Conservation (phyloP, 2,888 invertebrate genomes). For the Melieria omissa region DNA sequence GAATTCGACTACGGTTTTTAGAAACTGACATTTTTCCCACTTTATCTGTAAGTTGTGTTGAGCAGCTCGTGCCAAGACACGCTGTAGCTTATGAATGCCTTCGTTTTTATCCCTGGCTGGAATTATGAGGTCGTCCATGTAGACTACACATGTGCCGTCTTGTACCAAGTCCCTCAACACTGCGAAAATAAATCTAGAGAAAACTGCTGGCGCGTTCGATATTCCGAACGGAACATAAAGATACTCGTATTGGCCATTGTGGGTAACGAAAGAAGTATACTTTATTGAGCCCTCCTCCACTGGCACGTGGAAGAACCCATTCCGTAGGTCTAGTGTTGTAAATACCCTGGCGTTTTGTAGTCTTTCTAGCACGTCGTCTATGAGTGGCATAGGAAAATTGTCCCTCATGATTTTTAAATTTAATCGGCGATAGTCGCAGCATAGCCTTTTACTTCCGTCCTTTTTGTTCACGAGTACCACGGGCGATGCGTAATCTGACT, state of each 20-base stretch:
- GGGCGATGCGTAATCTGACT: slow-evolving; percentile 35
- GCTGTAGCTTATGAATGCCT: slow-evolving; percentile 31
- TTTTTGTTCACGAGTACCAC: slow-evolving; percentile 41
- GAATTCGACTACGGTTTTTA: slow-evolving; percentile 38
- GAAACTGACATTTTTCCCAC: slow-evolving; percentile 45
- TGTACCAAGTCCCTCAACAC: slow-evolving; percentile 40
- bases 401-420: slow-evolving; percentile 44
- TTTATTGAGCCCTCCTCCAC: slow-evolving; percentile 34
- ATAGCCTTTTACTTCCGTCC: slow-evolving; percentile 39
- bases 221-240: slow-evolving; percentile 41
- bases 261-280: slow-evolving; percentile 39
- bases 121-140: slow-evolving; percentile 44
- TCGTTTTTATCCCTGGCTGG: slow-evolving; percentile 39
- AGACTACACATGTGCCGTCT: slow-evolving; percentile 31
- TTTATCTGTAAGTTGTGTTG: slow-evolving; percentile 37
- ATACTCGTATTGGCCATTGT: slow-evolving; percentile 43
- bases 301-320: slow-evolving; percentile 43
- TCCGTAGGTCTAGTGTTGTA: slow-evolving; percentile 38
- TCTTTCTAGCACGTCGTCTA: slow-evolving; percentile 42
- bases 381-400: slow-evolving; percentile 44
- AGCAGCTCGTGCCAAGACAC: slow-evolving; percentile 32
- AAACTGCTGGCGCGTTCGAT: slow-evolving; percentile 40
- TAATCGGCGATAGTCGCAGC: slow-evolving; percentile 44
- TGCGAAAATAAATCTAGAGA: slow-evolving; percentile 37
- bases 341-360: slow-evolving; percentile 35